These are phyloP conservation scores for Scalopus aquaticus DNA, from an alignment of 2,113 vertebrate genomes.

Conservation along the genomic window DNA sequence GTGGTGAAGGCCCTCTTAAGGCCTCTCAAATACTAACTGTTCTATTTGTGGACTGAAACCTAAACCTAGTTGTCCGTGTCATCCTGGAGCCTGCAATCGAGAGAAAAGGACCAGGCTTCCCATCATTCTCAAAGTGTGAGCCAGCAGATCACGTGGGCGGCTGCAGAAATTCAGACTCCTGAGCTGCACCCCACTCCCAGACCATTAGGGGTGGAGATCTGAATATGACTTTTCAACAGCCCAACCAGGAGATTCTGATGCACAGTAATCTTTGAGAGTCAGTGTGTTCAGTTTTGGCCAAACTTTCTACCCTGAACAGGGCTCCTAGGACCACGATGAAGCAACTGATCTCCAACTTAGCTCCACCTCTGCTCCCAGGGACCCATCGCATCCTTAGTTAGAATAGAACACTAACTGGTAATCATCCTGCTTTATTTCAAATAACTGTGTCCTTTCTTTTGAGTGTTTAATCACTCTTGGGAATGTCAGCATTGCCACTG, in stretches of 20 bases:
- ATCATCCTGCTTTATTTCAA: background rate
- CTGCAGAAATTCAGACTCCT: background rate
- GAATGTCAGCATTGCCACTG: background rate
- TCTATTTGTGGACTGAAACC: background rate
- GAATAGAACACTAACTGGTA: background rate
- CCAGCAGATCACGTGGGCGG: background rate
- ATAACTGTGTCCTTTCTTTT: background rate
- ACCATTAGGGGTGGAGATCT: background rate
- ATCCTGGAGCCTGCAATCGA: background rate
- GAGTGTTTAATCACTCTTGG: background rate
- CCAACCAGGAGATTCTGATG: background rate
- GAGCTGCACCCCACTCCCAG: background rate
- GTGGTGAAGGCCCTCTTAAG: background rate
- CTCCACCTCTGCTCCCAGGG: background rate
- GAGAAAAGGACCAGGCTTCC: background rate
- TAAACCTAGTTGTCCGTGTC: background rate
- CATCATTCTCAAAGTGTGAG: background rate
- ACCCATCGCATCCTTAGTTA: background rate
- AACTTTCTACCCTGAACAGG: background rate
- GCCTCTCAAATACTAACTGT: background rate
- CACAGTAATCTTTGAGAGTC: background rate
- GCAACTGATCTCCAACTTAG: background rate
- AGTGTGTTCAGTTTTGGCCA: background rate
- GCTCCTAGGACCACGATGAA: background rate
- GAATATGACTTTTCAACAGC: background rate